Evolutionary conservation across 1,140 invertebrate genomes (phyloP), one percentile per base, ranked within the genome.

Genomic region (Teleopsis dalmanni): DNA sequence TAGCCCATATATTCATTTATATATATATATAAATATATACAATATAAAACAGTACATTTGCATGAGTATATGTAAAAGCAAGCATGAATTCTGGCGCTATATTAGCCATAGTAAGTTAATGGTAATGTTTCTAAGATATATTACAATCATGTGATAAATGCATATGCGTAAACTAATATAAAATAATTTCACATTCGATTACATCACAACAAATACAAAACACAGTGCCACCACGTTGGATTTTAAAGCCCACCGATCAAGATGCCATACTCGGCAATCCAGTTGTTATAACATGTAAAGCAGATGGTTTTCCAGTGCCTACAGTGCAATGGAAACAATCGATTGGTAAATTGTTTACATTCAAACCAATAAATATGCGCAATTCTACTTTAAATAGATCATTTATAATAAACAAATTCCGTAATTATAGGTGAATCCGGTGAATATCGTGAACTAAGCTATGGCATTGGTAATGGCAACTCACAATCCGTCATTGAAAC

Each of bases 211-310:
- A n/a, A n/a, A n/a, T n/a, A n/a, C n/a, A n/a, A n/a, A n/a, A n/a
- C n/a, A n/a, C 42, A 87, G 89, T 94, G 41, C 84, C 88, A 27
- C 89, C 90, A 1, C 79, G 81, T 6, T 94, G 90, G 90, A 75
- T 81, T 16, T 76, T 78, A 50, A 87, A 88, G 57, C 87, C 87
- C 3, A 78, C 80, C 58, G 85, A 90, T 68, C 76, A 83, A 16
- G 81, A 84, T 42, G 81, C 81, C 3, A 73, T 88, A 5, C 71
- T 85, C 11, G 85, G 86, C 5, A 82, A 81, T 48, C 76, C 80
- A 25, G 76, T 86, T 27, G 71, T 80, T 27, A 76, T 85, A 11
- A 79, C 84, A 48, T 91, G 88, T 59, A 75, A 79, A 35, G 87
- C 87, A 0, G 82, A 83, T 56, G 87, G 87, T 2, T 87, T 85